Conservation (phyloP, 1,140 invertebrate species). For the Drosophila subpulchrella region DNA sequence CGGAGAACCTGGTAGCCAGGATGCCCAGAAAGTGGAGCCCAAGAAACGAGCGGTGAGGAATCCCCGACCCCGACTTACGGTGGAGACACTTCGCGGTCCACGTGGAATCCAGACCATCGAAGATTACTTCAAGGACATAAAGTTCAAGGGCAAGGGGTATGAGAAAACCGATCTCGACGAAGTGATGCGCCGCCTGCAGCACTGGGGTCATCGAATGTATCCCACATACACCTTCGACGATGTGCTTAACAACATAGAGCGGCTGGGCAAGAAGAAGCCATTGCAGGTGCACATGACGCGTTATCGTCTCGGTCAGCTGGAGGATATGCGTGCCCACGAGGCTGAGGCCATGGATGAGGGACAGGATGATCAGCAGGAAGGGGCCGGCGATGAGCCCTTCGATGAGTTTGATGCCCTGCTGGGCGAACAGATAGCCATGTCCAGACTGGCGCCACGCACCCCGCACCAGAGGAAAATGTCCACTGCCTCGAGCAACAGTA, state of each 20-base stretch:
- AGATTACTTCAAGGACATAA: constrained; percentile 92
- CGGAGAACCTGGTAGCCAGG: constrained; percentile 25
- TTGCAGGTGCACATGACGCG: constrained; percentile 87
- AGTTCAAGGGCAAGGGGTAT: constrained; percentile 92
- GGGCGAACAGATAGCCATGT: constrained; percentile 85
- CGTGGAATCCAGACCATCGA: constrained; percentile 92
- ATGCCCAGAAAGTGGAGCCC: constrained; percentile 75
- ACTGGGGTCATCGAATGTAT: constrained; percentile 96
- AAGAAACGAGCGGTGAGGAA: constrained; percentile 87
- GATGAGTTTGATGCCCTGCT: constrained; percentile 86
- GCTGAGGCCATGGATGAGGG: constrained; percentile 49
- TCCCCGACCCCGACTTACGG: constrained; percentile 90
- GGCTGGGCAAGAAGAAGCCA: constrained; percentile 90
- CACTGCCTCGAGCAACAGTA: constrained; percentile 31
- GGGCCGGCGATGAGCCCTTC: constrained; percentile 72
- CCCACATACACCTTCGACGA: constrained; percentile 95
- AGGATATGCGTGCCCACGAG: constrained; percentile 46
- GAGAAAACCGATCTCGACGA: constrained; percentile 93
- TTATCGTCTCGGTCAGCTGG: constrained; percentile 87
- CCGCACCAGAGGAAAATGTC: constrained; percentile 48
- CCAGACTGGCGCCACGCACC: constrained; percentile 68
- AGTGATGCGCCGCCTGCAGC: constrained; percentile 93
- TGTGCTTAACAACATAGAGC: constrained; percentile 92
- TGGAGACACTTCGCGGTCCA: constrained; percentile 89
- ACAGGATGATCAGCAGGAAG: constrained; percentile 68